Evolutionary conservation across 2,797 vertebrate species (phyloP).

Genomic region (Enteromius trimaculatus): DNA sequence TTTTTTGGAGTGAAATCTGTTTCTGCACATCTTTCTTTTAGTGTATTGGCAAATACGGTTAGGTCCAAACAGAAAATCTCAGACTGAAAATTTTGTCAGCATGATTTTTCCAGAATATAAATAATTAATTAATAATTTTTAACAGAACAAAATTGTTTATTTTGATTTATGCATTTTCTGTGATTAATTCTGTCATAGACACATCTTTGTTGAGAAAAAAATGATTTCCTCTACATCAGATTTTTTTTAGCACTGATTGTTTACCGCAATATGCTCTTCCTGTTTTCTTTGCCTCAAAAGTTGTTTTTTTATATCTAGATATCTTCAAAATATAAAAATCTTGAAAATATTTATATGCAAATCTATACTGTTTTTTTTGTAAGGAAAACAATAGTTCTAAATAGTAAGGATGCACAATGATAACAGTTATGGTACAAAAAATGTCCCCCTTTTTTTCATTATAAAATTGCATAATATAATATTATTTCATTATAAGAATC

Average conservation of each 20-base stretch:
- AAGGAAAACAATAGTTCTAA: background rate
- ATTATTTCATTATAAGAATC: background rate
- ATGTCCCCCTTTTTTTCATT: background rate
- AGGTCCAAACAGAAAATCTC: background rate
- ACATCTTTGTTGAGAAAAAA: background rate
- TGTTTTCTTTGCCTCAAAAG: background rate
- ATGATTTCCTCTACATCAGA: background rate
- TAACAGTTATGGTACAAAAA: background rate
- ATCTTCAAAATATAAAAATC: background rate
- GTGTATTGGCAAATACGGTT: background rate
- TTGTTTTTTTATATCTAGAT: background rate
- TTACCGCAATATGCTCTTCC: background rate
- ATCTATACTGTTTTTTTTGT: background rate
- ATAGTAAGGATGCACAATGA: background rate
- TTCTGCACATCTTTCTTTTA: too few relatives aligned
- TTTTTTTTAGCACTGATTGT: background rate
- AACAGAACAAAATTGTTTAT: too few relatives aligned
- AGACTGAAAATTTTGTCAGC: background rate
- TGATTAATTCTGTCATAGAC: background rate
- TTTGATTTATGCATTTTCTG: background rate
- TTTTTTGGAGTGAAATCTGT: too few relatives aligned
- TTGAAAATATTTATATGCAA: background rate
- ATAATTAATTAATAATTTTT: too few relatives aligned
- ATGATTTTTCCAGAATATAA: too few relatives aligned
- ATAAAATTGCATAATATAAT: too few relatives aligned